Evolutionary conservation across 2,888 invertebrate species (phyloP).

Genomic region (Drosophila lacicola): DNA sequence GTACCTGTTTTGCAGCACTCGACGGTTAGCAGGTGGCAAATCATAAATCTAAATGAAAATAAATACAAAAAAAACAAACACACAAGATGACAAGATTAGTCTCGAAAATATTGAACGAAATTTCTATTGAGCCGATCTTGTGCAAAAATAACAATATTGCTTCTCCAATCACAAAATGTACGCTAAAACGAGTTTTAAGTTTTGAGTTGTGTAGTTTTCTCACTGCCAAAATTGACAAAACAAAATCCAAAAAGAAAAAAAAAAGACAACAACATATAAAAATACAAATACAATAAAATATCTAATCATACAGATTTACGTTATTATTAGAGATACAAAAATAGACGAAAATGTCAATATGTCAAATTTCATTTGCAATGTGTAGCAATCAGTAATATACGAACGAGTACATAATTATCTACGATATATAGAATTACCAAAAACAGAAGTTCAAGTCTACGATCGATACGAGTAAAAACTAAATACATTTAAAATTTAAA

Average conservation of each 20-base stretch:
- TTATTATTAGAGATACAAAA: constrained; percentile 23
- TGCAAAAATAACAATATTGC: constrained; percentile 15
- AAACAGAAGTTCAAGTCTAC: constrained; percentile 47
- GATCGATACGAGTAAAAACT: constrained; percentile 39
- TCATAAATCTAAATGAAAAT: constrained; percentile 16
- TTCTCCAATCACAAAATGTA: constrained; percentile 42
- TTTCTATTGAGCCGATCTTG: constrained; percentile 12
- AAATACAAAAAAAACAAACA: background rate
- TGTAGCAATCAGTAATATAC: constrained; percentile 72
- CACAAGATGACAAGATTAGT: background rate
- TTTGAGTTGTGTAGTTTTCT: constrained; percentile 68
- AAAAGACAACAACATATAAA: constrained; percentile 22
- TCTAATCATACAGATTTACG: constrained; percentile 37
- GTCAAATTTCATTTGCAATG: constrained; percentile 69
- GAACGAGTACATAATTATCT: constrained; percentile 43
- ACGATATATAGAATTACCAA: constrained; percentile 47
- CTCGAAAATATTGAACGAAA: background rate
- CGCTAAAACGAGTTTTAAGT: constrained; percentile 35
- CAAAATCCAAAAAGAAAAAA: constrained; percentile 11
- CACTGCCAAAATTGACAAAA: constrained; percentile 65
- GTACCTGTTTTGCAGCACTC: constrained; percentile 70
- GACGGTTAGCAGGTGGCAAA: constrained; percentile 31
- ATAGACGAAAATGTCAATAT: constrained; percentile 8
- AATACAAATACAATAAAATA: background rate
- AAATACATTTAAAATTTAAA: constrained; percentile 47